phyloP scores from a whole-genome alignment of 2,888 invertebrate species.

The Flabesymbios commensalis region DNA sequence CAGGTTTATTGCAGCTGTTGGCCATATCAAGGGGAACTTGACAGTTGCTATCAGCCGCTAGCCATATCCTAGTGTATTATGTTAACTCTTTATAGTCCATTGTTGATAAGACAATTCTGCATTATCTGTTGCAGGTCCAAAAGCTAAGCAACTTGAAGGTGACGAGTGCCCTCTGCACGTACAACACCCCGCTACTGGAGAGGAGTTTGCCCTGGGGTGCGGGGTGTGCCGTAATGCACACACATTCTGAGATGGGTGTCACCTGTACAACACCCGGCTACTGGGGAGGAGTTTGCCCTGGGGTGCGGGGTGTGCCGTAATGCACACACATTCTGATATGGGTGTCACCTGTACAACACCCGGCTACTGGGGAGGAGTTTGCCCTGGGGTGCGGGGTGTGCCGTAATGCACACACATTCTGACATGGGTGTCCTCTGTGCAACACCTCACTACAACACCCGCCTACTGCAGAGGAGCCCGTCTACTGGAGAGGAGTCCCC shows the following conservation, averaged over 20 bases:
- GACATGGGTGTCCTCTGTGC: too few relatives aligned
- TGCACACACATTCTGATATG: conserved; percentile 85
- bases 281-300: conserved; percentile 97
- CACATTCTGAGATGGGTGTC: conserved; percentile 80
- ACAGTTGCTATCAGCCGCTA: too few relatives aligned
- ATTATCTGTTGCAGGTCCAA: conserved; percentile 78
- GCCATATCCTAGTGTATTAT: too few relatives aligned
- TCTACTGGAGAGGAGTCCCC: too few relatives aligned
- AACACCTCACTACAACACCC: too few relatives aligned
- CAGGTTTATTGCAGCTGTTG: too few relatives aligned
- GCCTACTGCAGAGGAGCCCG: too few relatives aligned
- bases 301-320: conserved; percentile 98
- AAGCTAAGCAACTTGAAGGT: conserved; percentile 88
- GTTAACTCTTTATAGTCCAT: too few relatives aligned
- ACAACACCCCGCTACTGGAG: conserved; percentile 94
- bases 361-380: conserved; percentile 96
- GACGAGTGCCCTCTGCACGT: conserved; percentile 96
- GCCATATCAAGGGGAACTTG: too few relatives aligned
- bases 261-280: conserved; percentile 92
- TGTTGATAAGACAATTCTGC: too few relatives aligned
- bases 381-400: conserved; percentile 98
- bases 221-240: conserved; percentile 95
- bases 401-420: conserved; percentile 90
- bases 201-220: conserved; percentile 97
- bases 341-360: conserved; percentile 92